A percentile compares a stretch with the other conserved stretches of the same genome.
These are phyloP conservation scores for Brachystomella parvula DNA, from an alignment of 1,140 invertebrate genomes.

Conservation along the genomic window DNA sequence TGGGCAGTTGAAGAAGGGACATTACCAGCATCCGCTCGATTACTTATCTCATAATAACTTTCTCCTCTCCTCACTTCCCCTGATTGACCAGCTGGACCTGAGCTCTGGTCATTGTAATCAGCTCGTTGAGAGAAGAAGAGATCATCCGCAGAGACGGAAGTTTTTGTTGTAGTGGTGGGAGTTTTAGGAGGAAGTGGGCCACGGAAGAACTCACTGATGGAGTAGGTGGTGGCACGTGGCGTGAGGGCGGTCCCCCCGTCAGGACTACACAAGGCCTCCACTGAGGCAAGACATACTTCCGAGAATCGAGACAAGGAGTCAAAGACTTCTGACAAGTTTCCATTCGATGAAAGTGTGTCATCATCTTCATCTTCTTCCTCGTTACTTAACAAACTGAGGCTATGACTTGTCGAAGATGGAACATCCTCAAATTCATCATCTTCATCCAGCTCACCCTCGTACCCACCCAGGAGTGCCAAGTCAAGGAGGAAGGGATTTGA, in stretches of 20 bases:
- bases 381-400: slow-evolving; percentile 27
- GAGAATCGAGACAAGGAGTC: slow-evolving; percentile 31
- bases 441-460: not conserved
- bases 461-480: not conserved
- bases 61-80: not conserved
- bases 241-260: not conserved
- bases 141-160: not conserved
- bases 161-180: not conserved
- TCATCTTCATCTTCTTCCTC: slow-evolving; percentile 23
- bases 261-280: slow-evolving; percentile 25
- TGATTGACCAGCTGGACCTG: not conserved
- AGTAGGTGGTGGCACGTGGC: not conserved
- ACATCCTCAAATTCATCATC: slow-evolving; percentile 16
- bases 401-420: slow-evolving; percentile 21
- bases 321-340: slow-evolving; percentile 33
- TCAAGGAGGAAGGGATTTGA: slow-evolving; percentile 29
- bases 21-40: not conserved
- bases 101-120: not conserved
- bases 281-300: slow-evolving; percentile 28
- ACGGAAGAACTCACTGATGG: not conserved
- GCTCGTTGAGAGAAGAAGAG: not conserved
- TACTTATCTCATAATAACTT: slow-evolving; percentile 2
- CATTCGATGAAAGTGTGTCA: slow-evolving; percentile 18
- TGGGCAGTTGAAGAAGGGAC: not conserved
- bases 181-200: not conserved